Evolutionary conservation across 2,888 invertebrate genomes (phyloP).

Genomic region (Acronicta psi): DNA sequence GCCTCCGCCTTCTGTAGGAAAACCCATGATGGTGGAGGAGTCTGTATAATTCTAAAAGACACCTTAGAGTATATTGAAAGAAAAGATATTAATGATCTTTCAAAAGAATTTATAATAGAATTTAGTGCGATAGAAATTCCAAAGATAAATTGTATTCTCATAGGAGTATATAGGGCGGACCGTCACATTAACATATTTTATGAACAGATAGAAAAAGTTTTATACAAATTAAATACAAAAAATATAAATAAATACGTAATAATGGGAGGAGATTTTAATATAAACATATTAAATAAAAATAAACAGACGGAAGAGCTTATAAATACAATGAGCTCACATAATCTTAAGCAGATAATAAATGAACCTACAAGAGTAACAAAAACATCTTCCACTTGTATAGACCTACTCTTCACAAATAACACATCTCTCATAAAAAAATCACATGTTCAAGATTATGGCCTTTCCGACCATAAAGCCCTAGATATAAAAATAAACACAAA

Average conservation of each 20-base stretch:
- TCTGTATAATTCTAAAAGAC: constrained; percentile 2
- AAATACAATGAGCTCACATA: not conserved
- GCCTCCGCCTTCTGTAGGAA: constrained; percentile 6
- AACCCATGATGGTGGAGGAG: constrained; percentile 7
- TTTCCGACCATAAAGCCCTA: too few species aligned
- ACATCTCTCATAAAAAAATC: too few species aligned
- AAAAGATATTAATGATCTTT: constrained; percentile 3
- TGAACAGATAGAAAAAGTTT: too few species aligned
- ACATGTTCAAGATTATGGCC: too few species aligned
- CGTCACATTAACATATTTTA: too few species aligned
- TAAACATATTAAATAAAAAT: not conserved
- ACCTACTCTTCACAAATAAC: too few species aligned
- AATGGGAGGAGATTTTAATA: too few species aligned
- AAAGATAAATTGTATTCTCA: constrained; percentile 13
- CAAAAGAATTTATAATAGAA: constrained; percentile 19
- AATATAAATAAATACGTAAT: too few species aligned
- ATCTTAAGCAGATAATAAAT: not conserved
- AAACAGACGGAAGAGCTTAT: not conserved
- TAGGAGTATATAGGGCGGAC: not conserved
- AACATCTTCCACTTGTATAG: constrained; percentile 3
- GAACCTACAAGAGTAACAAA: constrained; percentile 5
- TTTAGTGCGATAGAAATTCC: constrained; percentile 26
- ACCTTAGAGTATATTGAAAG: not conserved
- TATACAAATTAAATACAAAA: too few species aligned
- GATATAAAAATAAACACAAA: too few species aligned